Percentiles rank a stretch among this genome's conserved stretches.
These are phyloP conservation scores for Stigmatopora argus DNA, from an alignment of 2,113 vertebrate species.

Conservation along the genomic window DNA sequence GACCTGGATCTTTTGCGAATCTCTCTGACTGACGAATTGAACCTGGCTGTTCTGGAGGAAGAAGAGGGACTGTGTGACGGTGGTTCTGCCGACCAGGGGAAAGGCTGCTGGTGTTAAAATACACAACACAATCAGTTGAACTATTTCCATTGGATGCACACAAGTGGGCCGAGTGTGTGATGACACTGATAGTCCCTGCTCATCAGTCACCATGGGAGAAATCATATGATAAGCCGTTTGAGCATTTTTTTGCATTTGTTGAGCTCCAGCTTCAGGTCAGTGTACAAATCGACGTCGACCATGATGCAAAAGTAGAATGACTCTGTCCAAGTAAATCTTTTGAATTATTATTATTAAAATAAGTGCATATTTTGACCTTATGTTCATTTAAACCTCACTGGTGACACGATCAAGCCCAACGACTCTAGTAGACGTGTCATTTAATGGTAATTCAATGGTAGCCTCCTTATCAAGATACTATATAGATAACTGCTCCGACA, in stretches of 20 bases:
- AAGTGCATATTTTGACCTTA: no score
- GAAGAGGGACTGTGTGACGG: slow-evolving; percentile 75
- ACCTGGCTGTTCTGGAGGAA: slow-evolving; percentile 81
- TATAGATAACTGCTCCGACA: no score
- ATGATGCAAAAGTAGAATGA: no score
- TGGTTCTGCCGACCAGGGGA: slow-evolving; percentile 62
- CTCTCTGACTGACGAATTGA: slow-evolving; percentile 67
- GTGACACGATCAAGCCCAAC: no score
- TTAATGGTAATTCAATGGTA: no score
- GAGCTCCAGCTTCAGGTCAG: not conserved
- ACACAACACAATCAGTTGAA: slow-evolving; percentile 2
- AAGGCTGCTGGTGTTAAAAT: slow-evolving; percentile 89
- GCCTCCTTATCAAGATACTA: no score
- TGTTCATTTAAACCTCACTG: no score
- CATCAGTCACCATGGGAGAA: not conserved
- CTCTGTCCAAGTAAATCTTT: no score
- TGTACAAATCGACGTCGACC: not conserved
- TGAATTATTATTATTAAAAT: no score
- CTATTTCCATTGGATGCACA: not conserved
- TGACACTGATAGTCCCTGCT: not conserved
- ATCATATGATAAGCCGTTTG: not conserved
- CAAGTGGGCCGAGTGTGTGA: slow-evolving; percentile 9
- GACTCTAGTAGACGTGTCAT: no score
- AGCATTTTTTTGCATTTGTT: not conserved
- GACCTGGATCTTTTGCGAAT: slow-evolving; percentile 84